Evolutionary conservation across 2,113 vertebrate genomes (phyloP).

Genomic region (Atlantisia rogersi): DNA sequence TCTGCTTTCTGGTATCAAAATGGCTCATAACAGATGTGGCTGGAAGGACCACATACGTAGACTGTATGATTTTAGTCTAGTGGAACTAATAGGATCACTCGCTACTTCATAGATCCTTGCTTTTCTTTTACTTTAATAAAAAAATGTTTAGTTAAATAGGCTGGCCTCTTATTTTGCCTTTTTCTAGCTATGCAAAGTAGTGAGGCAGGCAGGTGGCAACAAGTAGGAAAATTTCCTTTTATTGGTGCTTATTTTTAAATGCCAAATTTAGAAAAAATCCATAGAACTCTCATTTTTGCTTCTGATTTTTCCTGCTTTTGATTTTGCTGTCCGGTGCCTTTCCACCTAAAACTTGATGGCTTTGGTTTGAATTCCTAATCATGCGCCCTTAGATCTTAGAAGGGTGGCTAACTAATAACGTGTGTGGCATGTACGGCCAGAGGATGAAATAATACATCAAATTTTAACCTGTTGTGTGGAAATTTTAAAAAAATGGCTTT

Average conservation of each 20-base stretch:
- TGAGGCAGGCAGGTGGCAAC: constrained; percentile 58
- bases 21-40: constrained; percentile 86
- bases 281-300: neutral
- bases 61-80: constrained; percentile 88
- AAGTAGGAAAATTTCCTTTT: constrained; percentile 47
- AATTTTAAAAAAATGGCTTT: neutral
- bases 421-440: neutral
- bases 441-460: neutral
- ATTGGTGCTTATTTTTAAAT: neutral
- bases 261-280: neutral
- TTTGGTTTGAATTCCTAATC: neutral
- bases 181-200: constrained; percentile 82
- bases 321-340: neutral
- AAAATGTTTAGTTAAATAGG: constrained; percentile 79
- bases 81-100: constrained; percentile 91
- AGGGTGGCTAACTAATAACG: neutral
- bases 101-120: constrained; percentile 79
- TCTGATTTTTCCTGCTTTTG: neutral
- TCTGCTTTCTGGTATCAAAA: constrained; percentile 73
- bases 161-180: constrained; percentile 64
- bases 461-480: neutral
- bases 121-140: constrained; percentile 80
- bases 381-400: neutral
- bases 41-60: constrained; percentile 87
- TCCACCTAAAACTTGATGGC: neutral